Conservation (phyloP, 2,113 vertebrate genomes). For the Tetrax tetrax region DNA sequence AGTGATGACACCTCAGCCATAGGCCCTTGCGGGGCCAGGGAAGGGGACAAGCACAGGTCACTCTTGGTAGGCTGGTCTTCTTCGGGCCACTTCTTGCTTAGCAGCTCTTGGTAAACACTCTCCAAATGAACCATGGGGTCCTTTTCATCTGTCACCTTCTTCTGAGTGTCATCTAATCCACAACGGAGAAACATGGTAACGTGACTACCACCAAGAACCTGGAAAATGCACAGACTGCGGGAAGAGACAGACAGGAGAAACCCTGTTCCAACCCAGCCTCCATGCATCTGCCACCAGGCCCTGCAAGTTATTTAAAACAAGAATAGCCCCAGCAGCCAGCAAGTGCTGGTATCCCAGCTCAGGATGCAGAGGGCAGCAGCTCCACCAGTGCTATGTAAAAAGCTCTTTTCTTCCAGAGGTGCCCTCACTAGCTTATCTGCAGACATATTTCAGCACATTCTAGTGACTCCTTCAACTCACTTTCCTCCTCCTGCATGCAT, state of each 20-base stretch:
- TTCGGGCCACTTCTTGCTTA: slow-evolving; percentile 65
- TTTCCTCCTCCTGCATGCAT: background rate
- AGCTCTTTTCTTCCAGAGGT: background rate
- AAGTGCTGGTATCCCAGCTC: background rate
- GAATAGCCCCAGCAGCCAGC: background rate
- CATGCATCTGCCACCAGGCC: background rate
- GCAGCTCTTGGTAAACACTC: slow-evolving; percentile 74
- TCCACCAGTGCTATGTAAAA: background rate
- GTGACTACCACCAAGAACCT: slow-evolving; percentile 13
- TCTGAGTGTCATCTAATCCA: slow-evolving; percentile 74
- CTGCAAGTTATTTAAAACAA: background rate
- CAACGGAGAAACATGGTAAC: slow-evolving; percentile 24
- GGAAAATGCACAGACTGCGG: slow-evolving; percentile 7
- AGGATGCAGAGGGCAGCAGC: background rate
- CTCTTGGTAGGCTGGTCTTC: slow-evolving; percentile 46
- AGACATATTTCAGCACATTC: background rate
- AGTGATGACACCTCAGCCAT: background rate
- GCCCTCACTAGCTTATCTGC: background rate
- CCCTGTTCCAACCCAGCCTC: background rate
- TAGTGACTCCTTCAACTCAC: background rate
- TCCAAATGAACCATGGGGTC: slow-evolving; percentile 79
- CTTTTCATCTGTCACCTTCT: slow-evolving; percentile 57
- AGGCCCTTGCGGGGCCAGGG: background rate
- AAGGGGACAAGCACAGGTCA: slow-evolving; percentile 40
- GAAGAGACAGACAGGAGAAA: background rate